phyloP scores from a whole-genome alignment of 2,113 vertebrate genomes.

The Terrapene triunguis region DNA sequence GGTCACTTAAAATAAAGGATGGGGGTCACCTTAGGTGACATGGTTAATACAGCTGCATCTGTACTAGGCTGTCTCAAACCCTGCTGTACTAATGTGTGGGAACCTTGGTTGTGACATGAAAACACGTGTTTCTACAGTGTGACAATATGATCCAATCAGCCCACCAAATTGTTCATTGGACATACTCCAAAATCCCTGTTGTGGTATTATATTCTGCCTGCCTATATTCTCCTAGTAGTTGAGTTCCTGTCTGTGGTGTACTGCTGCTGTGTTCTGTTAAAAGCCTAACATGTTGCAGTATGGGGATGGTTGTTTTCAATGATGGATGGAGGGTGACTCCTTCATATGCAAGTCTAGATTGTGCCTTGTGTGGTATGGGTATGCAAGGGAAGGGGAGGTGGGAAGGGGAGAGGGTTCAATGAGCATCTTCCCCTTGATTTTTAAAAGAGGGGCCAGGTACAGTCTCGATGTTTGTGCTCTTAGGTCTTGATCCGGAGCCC shows the following conservation, averaged over 20 bases:
- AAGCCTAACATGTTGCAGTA: not conserved
- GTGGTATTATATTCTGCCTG: not conserved
- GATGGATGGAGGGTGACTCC: not conserved
- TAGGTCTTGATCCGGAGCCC: not conserved
- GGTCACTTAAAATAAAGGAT: too few species aligned
- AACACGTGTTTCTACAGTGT: not conserved
- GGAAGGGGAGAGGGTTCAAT: not conserved
- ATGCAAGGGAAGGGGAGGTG: not conserved
- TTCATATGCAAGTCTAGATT: not conserved
- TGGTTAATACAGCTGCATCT: slow-evolving; percentile 7
- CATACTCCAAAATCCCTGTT: not conserved
- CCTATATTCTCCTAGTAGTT: not conserved
- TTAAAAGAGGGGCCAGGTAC: not conserved
- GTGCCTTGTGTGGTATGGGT: not conserved
- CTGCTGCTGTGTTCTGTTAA: not conserved
- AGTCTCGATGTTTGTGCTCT: not conserved
- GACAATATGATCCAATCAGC: not conserved
- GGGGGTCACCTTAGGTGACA: not conserved
- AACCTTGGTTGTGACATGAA: slow-evolving; percentile 20
- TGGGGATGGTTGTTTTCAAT: rapidly evolving
- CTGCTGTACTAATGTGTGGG: not conserved
- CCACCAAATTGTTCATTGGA: not conserved
- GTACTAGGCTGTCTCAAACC: slow-evolving; percentile 21
- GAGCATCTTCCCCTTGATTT: not conserved
- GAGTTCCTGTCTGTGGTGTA: not conserved